Conservation (phyloP, 2,113 vertebrate genomes). For the Hiodon alosoides region DNA sequence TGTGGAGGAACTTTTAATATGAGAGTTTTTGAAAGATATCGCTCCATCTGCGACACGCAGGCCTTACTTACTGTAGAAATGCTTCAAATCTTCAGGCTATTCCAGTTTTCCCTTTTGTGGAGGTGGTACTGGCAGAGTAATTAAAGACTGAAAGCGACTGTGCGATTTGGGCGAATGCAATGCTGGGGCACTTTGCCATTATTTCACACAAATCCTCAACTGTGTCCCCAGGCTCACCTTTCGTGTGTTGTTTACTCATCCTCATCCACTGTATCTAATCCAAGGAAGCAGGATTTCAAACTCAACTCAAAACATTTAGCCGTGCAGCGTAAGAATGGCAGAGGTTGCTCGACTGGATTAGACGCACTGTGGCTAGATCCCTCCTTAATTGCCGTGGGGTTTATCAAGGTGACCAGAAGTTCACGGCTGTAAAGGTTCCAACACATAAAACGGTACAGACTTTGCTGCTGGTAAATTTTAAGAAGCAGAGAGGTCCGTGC, state of each 20-base stretch:
- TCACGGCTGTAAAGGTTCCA: constrained; percentile 56
- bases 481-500: constrained; percentile 27
- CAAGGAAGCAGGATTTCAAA: constrained; percentile 63
- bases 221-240: constrained; percentile 64
- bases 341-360: constrained; percentile 48
- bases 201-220: constrained; percentile 37
- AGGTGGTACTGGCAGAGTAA: no score
- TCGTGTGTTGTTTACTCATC: constrained; percentile 51
- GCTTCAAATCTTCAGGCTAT: constrained; percentile 45
- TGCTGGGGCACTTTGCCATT: constrained; percentile 13
- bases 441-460: constrained; percentile 49
- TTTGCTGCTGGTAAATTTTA: constrained; percentile 44
- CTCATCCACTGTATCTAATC: constrained; percentile 62
- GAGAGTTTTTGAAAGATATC: constrained; percentile 27
- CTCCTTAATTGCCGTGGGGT: constrained; percentile 61
- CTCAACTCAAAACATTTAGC: constrained; percentile 54
- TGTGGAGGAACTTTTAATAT: background rate
- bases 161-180: constrained; percentile 19
- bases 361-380: constrained; percentile 46
- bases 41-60: constrained; percentile 43
- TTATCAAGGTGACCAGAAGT: constrained; percentile 62
- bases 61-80: no score
- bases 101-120: constrained; percentile 28
- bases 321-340: constrained; percentile 20
- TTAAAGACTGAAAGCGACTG: constrained; percentile 41